These are phyloP conservation scores for Empis livida DNA, from an alignment of 2,888 invertebrate species.

Conservation along the genomic window DNA sequence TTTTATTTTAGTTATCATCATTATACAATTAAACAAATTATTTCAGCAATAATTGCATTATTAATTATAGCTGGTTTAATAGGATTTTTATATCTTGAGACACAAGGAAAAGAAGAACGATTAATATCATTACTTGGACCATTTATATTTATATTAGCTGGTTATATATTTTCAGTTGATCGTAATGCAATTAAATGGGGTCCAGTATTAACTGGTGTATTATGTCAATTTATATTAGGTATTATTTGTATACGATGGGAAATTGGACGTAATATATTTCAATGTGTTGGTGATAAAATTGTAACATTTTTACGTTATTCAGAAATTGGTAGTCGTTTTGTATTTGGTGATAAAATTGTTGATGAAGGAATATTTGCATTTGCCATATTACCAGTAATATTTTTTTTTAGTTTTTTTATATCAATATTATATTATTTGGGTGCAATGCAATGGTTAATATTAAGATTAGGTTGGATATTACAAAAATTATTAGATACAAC, in stretches of 20 bases:
- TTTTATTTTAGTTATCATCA: no score
- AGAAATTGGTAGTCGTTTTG: slow-evolving; percentile 66
- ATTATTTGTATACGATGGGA: slow-evolving; percentile 75
- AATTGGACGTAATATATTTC: slow-evolving; percentile 52
- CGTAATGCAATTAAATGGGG: slow-evolving; percentile 57
- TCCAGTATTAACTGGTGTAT: slow-evolving; percentile 64
- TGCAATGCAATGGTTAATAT: slow-evolving; percentile 72
- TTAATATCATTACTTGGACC: slow-evolving; percentile 59
- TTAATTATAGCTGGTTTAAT: slow-evolving; percentile 39
- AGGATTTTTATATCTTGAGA: slow-evolving; percentile 52
- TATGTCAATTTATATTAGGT: slow-evolving; percentile 75
- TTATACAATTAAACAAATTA: no score
- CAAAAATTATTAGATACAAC: slow-evolving; percentile 68
- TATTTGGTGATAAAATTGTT: slow-evolving; percentile 62
- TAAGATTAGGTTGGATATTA: slow-evolving; percentile 66
- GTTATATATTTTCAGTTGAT: slow-evolving; percentile 51
- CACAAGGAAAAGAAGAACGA: slow-evolving; percentile 42
- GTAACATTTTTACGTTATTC: slow-evolving; percentile 69
- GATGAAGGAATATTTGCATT: slow-evolving; percentile 64
- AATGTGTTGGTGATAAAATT: slow-evolving; percentile 48
- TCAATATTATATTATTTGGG: slow-evolving; percentile 83
- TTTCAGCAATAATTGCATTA: slow-evolving; percentile 35
- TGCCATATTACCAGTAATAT: slow-evolving; percentile 79
- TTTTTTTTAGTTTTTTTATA: slow-evolving; percentile 86
- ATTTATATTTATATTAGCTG: slow-evolving; percentile 44